phyloP scores from a whole-genome alignment of 2,888 invertebrate genomes.

The Acleris sparsana region DNA sequence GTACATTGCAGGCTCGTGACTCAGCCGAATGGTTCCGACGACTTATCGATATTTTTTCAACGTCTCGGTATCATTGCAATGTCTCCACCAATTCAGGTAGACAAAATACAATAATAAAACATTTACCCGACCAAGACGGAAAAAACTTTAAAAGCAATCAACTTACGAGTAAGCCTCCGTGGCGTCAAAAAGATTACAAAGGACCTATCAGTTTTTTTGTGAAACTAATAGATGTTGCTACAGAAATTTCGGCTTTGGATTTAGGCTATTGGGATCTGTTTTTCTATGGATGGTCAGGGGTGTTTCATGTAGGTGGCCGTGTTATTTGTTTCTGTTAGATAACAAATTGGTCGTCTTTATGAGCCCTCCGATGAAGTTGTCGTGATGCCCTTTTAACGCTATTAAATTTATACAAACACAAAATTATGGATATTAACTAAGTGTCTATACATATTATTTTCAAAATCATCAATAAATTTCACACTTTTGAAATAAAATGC shows the following conservation, averaged over 20 bases:
- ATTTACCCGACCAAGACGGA: slow-evolving; percentile 60
- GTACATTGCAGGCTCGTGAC: slow-evolving; percentile 61
- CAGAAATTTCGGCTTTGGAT: slow-evolving; percentile 45
- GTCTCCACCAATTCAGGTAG: slow-evolving; percentile 77
- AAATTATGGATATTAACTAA: slow-evolving; percentile 19
- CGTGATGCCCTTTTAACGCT: slow-evolving; percentile 44
- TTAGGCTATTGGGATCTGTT: slow-evolving; percentile 45
- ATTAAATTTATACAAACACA: slow-evolving; percentile 39
- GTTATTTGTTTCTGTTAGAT: slow-evolving; percentile 74
- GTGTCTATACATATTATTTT: slow-evolving; percentile 5
- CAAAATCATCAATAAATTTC: slow-evolving; percentile 28
- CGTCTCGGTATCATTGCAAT: slow-evolving; percentile 60
- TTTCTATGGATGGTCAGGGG: slow-evolving; percentile 37
- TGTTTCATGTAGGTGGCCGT: slow-evolving; percentile 67
- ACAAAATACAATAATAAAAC: slow-evolving; percentile 73
- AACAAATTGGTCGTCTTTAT: slow-evolving; percentile 72
- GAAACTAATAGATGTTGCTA: slow-evolving; percentile 35
- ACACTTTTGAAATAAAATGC: slow-evolving; percentile 38
- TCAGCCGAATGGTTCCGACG: slow-evolving; percentile 45
- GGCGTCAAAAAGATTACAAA: slow-evolving; percentile 82
- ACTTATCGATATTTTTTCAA: slow-evolving; percentile 59
- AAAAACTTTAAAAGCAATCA: slow-evolving; percentile 78
- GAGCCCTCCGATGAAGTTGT: slow-evolving; percentile 67
- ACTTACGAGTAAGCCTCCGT: slow-evolving; percentile 70
- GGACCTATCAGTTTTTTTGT: slow-evolving; percentile 79